A percentile compares a stretch with the other conserved stretches of the same genome.
Evolutionary conservation across 2,888 invertebrate species (phyloP).

Genomic region (Chloromyia formosa): DNA sequence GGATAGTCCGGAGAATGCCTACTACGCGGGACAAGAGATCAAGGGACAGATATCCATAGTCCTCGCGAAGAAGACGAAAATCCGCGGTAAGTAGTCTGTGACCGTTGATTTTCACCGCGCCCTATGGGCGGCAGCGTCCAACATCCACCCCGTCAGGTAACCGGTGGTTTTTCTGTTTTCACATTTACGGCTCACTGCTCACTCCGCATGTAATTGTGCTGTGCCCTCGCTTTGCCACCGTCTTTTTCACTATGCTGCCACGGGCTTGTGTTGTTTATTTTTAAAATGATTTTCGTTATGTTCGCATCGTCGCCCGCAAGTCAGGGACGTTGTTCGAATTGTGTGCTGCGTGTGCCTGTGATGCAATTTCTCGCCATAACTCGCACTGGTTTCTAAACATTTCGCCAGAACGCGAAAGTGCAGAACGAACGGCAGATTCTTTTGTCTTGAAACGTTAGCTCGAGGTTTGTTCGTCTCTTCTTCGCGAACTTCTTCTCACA

Average conservation of each 20-base stretch:
- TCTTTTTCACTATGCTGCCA: too few relatives aligned
- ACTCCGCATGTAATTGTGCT: too few relatives aligned
- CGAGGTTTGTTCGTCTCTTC: not conserved
- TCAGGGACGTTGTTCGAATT: not conserved
- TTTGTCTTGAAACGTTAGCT: not conserved
- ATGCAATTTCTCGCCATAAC: constrained; percentile 24
- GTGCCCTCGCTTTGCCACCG: too few relatives aligned
- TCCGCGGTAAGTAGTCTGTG: constrained; percentile 59
- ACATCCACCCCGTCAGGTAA: too few relatives aligned
- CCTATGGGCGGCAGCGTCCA: too few relatives aligned
- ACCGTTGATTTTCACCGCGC: not conserved
- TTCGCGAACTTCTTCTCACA: not conserved
- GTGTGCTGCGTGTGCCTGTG: not conserved
- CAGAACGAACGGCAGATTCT: not conserved
- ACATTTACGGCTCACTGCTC: too few relatives aligned
- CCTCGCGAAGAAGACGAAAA: constrained; percentile 61
- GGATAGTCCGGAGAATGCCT: constrained; percentile 60
- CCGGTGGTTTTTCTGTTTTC: too few relatives aligned
- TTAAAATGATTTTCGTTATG: constrained; percentile 5
- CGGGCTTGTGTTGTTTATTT: constrained; percentile 11
- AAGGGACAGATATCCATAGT: constrained; percentile 61
- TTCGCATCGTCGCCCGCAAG: not conserved
- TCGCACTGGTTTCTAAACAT: constrained; percentile 28
- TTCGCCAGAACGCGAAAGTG: not conserved
- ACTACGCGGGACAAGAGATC: constrained; percentile 60